Percentiles rank a stretch among this genome's conserved stretches.
phyloP scores from a whole-genome alignment of 2,797 vertebrate genomes.

The Bradypodion ventrale region DNA sequence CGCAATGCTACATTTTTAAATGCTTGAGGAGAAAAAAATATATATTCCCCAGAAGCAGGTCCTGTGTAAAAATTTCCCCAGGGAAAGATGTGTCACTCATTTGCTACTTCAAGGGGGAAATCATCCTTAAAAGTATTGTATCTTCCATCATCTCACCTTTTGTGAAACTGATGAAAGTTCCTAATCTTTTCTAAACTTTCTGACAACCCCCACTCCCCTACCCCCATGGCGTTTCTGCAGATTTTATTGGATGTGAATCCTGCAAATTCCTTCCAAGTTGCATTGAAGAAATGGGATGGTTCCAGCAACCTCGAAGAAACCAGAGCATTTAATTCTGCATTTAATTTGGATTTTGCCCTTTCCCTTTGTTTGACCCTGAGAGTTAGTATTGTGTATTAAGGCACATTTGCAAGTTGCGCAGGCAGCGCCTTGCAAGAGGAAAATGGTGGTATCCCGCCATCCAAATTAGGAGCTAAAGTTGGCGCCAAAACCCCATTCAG shows the following conservation, averaged over 20 bases:
- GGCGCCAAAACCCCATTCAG: no score
- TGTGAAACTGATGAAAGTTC: background rate
- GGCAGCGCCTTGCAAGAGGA: no score
- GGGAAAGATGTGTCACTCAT: background rate
- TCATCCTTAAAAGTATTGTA: background rate
- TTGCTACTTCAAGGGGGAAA: background rate
- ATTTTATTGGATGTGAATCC: background rate
- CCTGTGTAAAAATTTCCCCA: constrained; percentile 5
- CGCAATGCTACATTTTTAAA: constrained; percentile 35
- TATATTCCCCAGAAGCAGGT: background rate
- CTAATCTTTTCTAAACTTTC: background rate
- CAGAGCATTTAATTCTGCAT: no score
- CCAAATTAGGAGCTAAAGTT: no score
- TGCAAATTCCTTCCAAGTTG: background rate
- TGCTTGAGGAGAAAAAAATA: background rate
- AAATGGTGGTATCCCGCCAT: no score
- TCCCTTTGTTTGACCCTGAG: no score
- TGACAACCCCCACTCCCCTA: no score
- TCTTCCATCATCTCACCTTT: no score
- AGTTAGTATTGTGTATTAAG: no score
- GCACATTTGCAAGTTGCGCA: no score
- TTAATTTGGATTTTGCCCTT: no score
- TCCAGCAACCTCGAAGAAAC: no score
- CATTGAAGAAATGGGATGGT: background rate
- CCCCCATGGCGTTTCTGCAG: background rate